Evolutionary conservation across 2,888 invertebrate genomes (phyloP).

Genomic region (Allophyes oxyacanthae): DNA sequence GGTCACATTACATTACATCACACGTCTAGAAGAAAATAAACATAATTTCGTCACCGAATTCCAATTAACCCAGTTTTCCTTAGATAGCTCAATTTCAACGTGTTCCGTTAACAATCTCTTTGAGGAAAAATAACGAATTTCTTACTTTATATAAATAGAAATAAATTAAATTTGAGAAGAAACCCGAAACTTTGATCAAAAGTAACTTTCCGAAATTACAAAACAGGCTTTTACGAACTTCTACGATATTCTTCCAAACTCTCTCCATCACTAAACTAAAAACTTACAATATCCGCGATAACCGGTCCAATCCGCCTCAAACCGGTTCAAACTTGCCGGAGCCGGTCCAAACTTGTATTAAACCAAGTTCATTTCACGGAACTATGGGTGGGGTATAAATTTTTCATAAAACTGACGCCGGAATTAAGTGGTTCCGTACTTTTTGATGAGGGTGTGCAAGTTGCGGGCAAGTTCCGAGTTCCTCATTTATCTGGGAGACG

Average conservation of each 20-base stretch:
- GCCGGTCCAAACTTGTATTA: conserved; percentile 51
- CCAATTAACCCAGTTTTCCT: no score
- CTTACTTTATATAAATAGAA: conserved; percentile 11
- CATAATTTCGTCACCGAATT: conserved; percentile 16
- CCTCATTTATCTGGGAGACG: conserved; percentile 48
- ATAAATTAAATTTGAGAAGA: conserved; percentile 18
- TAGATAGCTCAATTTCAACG: no score
- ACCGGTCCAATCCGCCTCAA: conserved; percentile 43
- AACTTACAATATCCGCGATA: conserved; percentile 54
- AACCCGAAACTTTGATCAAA: conserved; percentile 7
- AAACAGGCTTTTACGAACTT: conserved; percentile 25
- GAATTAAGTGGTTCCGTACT: conserved; percentile 64
- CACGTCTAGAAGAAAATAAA: no score
- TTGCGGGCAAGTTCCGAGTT: conserved; percentile 42
- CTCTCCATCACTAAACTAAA: conserved; percentile 35
- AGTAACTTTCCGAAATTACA: conserved; percentile 30
- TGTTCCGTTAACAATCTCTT: no score
- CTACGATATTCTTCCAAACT: conserved; percentile 40
- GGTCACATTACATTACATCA: no score
- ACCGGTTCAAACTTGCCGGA: conserved; percentile 31
- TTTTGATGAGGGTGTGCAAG: conserved; percentile 57
- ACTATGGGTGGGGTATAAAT: conserved; percentile 57
- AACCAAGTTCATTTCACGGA: conserved; percentile 56
- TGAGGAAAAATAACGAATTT: no score
- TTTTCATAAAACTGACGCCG: conserved; percentile 67